These are phyloP conservation scores for Oostethus manadensis DNA, from an alignment of 2,113 vertebrate species.

Conservation along the genomic window DNA sequence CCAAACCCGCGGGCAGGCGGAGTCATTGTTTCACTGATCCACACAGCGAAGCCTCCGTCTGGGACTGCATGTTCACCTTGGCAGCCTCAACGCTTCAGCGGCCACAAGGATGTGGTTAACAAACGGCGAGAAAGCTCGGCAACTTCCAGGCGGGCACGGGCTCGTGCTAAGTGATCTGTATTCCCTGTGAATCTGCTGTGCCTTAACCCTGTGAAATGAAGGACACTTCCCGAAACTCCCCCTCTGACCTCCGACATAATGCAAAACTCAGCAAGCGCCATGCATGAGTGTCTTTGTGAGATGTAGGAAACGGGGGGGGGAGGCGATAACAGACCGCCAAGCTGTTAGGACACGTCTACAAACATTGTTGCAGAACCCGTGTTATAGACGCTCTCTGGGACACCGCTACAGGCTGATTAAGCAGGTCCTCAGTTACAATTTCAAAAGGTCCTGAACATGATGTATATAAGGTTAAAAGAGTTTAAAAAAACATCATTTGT, in stretches of 20 bases:
- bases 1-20: constrained; percentile 48
- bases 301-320: constrained; percentile 75
- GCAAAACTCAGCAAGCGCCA: constrained; percentile 97
- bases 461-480: no score
- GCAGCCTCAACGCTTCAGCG: constrained; percentile 84
- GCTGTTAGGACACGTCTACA: constrained; percentile 13
- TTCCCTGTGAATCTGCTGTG: constrained; percentile 97
- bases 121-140: constrained; percentile 81
- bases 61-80: constrained; percentile 79
- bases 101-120: constrained; percentile 91
- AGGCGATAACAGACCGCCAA: constrained; percentile 62
- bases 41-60: constrained; percentile 77
- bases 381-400: constrained; percentile 1
- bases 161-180: constrained; percentile 99
- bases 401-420: neutral
- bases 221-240: constrained; percentile 94
- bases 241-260: constrained; percentile 91
- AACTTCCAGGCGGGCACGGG: constrained; percentile 83
- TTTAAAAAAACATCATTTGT: no score
- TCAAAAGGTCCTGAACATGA: no score
- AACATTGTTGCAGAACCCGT: constrained; percentile 9
- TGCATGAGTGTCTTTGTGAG: constrained; percentile 95
- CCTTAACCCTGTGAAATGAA: constrained; percentile 99
- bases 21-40: constrained; percentile 72
- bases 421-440: no score